Percentiles rank a stretch among this genome's conserved stretches.
Conservation (phyloP, 2,888 invertebrate genomes). For the Plagodis dolabraria region DNA sequence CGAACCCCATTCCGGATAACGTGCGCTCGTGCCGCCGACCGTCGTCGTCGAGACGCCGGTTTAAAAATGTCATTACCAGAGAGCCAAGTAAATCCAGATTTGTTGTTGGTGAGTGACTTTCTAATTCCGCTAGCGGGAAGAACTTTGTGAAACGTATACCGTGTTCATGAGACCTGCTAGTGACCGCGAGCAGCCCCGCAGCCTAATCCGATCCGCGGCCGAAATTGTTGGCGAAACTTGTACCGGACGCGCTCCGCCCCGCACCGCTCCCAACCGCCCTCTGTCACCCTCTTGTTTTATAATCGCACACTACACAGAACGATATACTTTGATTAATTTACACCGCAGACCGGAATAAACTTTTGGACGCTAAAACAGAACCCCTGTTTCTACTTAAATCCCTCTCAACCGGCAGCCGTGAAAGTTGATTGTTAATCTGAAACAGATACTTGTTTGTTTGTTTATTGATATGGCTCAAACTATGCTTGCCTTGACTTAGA, state of each 20-base stretch:
- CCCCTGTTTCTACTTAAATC: conserved; percentile 71
- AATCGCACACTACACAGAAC: conserved; percentile 66
- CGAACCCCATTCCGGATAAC: conserved; percentile 58
- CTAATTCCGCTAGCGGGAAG: conserved; percentile 73
- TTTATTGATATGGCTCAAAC: conserved; percentile 47
- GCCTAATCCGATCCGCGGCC: conserved; percentile 76
- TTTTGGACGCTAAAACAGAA: conserved; percentile 73
- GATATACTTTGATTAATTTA: conserved; percentile 80
- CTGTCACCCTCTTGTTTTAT: conserved; percentile 63
- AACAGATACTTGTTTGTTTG: conserved; percentile 59
- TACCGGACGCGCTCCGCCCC: conserved; percentile 52
- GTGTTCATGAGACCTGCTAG: conserved; percentile 75
- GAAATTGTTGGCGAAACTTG: conserved; percentile 74
- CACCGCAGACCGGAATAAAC: conserved; percentile 73
- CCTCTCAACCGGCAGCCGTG: conserved; percentile 58
- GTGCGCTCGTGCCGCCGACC: conserved; percentile 56
- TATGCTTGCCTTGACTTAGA: conserved; percentile 44
- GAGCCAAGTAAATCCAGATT: conserved; percentile 77
- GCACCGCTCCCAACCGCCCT: conserved; percentile 25
- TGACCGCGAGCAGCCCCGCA: conserved; percentile 72
- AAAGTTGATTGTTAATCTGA: conserved; percentile 72
- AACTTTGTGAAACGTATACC: conserved; percentile 83
- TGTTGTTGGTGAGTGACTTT: conserved; percentile 80
- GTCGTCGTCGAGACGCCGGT: conserved; percentile 58
- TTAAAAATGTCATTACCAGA: conserved; percentile 78